phyloP scores from a whole-genome alignment of 2,113 vertebrate genomes.

The Stegostoma tigrinum region DNA sequence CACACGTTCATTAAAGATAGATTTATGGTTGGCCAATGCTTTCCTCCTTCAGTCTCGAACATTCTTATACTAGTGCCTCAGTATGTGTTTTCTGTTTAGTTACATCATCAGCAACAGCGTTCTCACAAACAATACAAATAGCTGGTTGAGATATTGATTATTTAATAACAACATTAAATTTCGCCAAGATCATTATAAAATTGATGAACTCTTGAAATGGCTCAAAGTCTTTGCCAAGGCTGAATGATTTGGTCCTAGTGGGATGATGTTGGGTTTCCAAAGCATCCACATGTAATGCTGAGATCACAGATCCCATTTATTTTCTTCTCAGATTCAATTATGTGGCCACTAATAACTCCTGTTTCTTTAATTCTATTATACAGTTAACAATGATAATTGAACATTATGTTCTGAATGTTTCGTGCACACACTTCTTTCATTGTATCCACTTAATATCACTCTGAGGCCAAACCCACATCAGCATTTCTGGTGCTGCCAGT shows the following conservation, averaged over 20 bases:
- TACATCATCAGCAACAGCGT: background rate
- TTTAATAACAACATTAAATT: background rate
- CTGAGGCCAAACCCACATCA: background rate
- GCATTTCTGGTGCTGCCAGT: background rate
- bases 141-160: background rate
- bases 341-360: background rate
- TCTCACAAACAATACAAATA: background rate
- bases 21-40: background rate
- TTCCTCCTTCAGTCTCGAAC: constrained; percentile 32
- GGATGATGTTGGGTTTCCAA: background rate
- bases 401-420: background rate
- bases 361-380: background rate
- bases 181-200: background rate
- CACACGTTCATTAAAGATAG: constrained; percentile 27
- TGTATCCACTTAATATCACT: background rate
- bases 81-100: background rate
- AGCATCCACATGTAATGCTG: background rate
- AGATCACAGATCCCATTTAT: background rate
- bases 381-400: background rate
- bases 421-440: background rate
- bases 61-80: background rate
- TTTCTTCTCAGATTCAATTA: background rate
- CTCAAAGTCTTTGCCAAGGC: background rate
- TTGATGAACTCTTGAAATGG: background rate
- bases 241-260: background rate